Evolutionary conservation across 2,797 vertebrate genomes (phyloP), one percentile per base, ranked within the genome.

Genomic region (Remorina albescens): DNA sequence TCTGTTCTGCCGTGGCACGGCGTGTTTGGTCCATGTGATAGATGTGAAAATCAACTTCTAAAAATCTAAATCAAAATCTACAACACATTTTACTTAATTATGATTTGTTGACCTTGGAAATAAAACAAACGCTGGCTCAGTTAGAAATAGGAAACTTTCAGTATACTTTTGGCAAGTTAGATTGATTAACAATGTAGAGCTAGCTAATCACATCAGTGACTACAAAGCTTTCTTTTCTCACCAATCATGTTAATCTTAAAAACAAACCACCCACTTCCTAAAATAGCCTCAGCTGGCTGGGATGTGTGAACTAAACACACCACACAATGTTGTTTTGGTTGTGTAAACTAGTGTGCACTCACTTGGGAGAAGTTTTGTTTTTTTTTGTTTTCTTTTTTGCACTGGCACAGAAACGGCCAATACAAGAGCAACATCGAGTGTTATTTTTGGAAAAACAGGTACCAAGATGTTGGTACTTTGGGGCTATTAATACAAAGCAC

Each of bases 321-420:
- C 49, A 49, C 60, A 50, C 2, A 23, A 41, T 56, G n/a, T 72
- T 66, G 56, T 46, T 60, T 65, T 65, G 46, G 37, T 28, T 11
- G 10, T 11, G 11, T 37, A 37, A 37, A 55, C 15, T 25, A 46
- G 1, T 11, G 1, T 11, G 10, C 47, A n/a, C 6, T 5, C 51
- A 25, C 50, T 18, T 18, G 58, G 36, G 25, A 64, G 30, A 51
- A 49, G 19, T 11, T 39, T 44, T 53, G n/a, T n/a, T n/a, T n/a
- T n/a, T n/a, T n/a, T n/a, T n/a, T n/a, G n/a, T n/a, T n/a, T n/a
- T n/a, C n/a, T n/a, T n/a, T n/a, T n/a, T n/a, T 5, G 6, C 54
- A 26, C 19, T 39, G 21, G 25, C 15, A 19, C 28, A 57, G 32
- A 56, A 34, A 51, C 21, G 12, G 25, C 8, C 11, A 63, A 26